These are phyloP conservation scores for Pseudochirops corinnae DNA, from an alignment of 2,797 vertebrate genomes.

Conservation along the genomic window DNA sequence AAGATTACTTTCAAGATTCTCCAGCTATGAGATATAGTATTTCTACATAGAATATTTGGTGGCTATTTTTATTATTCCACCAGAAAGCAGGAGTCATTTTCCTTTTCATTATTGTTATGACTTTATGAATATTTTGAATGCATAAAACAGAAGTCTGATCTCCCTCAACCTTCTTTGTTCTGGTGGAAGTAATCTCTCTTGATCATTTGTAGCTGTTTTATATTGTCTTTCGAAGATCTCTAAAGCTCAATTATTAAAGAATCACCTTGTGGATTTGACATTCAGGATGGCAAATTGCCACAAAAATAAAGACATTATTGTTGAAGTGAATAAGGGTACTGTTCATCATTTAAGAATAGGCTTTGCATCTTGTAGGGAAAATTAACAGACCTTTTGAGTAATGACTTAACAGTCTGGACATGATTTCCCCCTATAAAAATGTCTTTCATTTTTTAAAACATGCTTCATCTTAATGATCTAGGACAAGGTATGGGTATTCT, in stretches of 20 bases:
- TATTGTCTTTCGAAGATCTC: constrained; percentile 48
- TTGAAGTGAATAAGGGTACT: constrained; percentile 64
- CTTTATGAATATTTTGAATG: constrained; percentile 39
- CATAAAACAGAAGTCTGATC: constrained; percentile 30
- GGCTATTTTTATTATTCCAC: neutral
- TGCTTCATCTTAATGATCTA: constrained; percentile 48
- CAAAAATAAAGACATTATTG: constrained; percentile 70
- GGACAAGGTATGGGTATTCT: constrained; percentile 30
- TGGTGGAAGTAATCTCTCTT: constrained; percentile 45
- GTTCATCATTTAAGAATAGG: constrained; percentile 62
- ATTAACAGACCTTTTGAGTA: constrained; percentile 71
- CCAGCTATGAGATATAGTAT: neutral
- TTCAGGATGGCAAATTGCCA: constrained; percentile 70
- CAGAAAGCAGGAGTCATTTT: constrained; percentile 12
- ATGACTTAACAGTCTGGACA: constrained; percentile 67
- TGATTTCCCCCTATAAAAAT: constrained; percentile 50
- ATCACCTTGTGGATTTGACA: constrained; percentile 64
- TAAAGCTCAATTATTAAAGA: constrained; percentile 64
- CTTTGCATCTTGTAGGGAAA: constrained; percentile 66
- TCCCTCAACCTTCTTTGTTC: constrained; percentile 53
- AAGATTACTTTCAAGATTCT: neutral
- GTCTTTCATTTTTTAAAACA: constrained; percentile 71
- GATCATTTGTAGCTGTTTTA: constrained; percentile 53
- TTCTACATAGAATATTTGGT: neutral
- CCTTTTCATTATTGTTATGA: constrained; percentile 22